phyloP scores from a whole-genome alignment of 2,888 invertebrate species.

The Encarsia formosa region DNA sequence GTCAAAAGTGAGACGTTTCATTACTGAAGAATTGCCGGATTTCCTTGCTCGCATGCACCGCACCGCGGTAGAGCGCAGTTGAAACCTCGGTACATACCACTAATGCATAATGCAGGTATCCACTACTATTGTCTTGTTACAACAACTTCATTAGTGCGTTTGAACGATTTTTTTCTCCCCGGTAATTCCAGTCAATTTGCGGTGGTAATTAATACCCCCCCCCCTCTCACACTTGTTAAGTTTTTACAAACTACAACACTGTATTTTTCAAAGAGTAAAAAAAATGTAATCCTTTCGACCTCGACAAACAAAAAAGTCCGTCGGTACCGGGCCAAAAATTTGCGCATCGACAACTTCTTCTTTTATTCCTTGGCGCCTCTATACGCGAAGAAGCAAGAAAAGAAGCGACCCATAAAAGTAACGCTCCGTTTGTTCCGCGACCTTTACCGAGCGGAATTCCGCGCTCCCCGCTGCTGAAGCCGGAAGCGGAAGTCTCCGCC shows the following conservation, averaged over 20 bases:
- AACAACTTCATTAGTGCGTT: too few relatives aligned
- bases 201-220: too few relatives aligned
- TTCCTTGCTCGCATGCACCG: conserved; percentile 8
- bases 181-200: too few relatives aligned
- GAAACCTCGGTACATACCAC: not conserved
- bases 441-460: conserved; percentile 21
- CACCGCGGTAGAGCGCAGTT: not conserved
- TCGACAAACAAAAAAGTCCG: too few relatives aligned
- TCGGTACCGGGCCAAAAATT: too few relatives aligned
- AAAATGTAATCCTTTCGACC: too few relatives aligned
- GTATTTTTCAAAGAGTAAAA: too few relatives aligned
- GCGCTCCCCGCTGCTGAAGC: not conserved
- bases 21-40: conserved; percentile 22
- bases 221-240: too few relatives aligned
- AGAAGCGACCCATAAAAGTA: conserved; percentile 23
- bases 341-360: too few relatives aligned
- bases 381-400: conserved; percentile 34
- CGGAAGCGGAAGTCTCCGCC: conserved; percentile 18
- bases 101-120: conserved; percentile 2
- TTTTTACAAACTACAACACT: too few relatives aligned
- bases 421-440: conserved; percentile 23
- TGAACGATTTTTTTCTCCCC: too few relatives aligned
- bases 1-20: conserved; percentile 13
- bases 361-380: too few relatives aligned
- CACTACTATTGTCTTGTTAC: not conserved